Evolutionary conservation across 2,113 vertebrate species (phyloP).

Genomic region (Oreochromis spilurus): DNA sequence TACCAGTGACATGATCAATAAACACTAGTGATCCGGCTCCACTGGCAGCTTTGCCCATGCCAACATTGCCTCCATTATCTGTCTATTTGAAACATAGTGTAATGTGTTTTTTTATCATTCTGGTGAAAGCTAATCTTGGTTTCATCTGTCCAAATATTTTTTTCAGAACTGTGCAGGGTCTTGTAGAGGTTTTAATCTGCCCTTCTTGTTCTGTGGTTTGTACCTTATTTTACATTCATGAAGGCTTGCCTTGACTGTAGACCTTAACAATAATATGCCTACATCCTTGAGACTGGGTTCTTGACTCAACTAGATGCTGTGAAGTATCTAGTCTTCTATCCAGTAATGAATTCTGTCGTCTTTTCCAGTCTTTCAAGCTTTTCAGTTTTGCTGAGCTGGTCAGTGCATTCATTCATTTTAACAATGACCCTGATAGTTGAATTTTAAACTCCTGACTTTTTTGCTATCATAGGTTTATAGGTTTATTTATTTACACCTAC

Average conservation of each 20-base stretch:
- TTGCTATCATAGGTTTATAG: not conserved
- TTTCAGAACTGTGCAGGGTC: not conserved
- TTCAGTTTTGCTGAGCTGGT: not conserved
- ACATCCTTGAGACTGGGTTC: not conserved
- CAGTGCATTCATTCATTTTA: not conserved
- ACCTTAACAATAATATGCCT: not conserved
- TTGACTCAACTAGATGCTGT: not conserved
- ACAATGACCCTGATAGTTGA: not conserved
- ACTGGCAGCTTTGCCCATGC: not conserved
- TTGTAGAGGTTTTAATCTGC: not conserved
- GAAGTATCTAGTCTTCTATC: not conserved
- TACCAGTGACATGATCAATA: not conserved
- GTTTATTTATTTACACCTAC: not conserved
- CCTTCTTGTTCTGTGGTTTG: not conserved
- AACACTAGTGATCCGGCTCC: not conserved
- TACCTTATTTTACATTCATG: not conserved
- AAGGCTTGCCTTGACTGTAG: not conserved
- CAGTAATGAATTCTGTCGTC: not conserved
- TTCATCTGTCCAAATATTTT: not conserved
- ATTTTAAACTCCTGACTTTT: not conserved
- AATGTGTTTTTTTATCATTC: accelerated
- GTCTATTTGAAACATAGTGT: not conserved
- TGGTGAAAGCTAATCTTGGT: not conserved
- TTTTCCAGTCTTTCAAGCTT: not conserved
- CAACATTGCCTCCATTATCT: not conserved